A percentile compares a stretch with the other conserved stretches of the same genome.
Evolutionary conservation across 2,888 invertebrate species (phyloP).

Genomic region (Noctua comes): DNA sequence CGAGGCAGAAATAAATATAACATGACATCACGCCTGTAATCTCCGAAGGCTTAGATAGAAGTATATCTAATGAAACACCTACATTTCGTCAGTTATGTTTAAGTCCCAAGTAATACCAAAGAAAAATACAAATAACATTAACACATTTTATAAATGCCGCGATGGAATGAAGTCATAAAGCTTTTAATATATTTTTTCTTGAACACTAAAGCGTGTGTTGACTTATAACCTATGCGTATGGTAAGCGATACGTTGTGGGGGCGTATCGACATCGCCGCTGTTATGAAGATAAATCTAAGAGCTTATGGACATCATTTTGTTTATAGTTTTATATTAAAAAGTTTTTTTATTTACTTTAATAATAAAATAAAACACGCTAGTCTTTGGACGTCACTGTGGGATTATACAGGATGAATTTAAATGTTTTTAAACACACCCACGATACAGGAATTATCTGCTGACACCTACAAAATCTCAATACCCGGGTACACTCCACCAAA

Average conservation of each 20-base stretch:
- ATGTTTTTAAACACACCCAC: background rate
- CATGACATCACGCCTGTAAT: background rate
- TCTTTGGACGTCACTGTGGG: background rate
- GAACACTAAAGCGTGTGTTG: conserved; percentile 59
- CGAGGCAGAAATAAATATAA: background rate
- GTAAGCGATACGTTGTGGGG: conserved; percentile 45
- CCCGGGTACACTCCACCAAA: background rate
- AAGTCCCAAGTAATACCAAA: background rate
- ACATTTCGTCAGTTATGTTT: background rate
- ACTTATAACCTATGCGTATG: conserved; percentile 55
- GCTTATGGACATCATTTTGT: conserved; percentile 33
- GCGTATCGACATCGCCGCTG: conserved; percentile 55
- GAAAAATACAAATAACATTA: conserved; percentile 40
- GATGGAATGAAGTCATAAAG: conserved; percentile 61
- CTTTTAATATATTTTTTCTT: conserved; percentile 52
- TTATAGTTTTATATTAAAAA: conserved; percentile 14
- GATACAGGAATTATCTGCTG: background rate
- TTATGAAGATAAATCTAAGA: conserved; percentile 53
- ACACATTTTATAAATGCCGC: conserved; percentile 43
- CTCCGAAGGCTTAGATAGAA: too few species aligned
- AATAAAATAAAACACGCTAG: background rate
- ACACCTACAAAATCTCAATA: background rate
- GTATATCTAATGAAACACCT: background rate
- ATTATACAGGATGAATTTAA: background rate
- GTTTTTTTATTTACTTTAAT: background rate